Evolutionary conservation across 2,113 vertebrate genomes (phyloP).

Genomic region (Cathartes aura): DNA sequence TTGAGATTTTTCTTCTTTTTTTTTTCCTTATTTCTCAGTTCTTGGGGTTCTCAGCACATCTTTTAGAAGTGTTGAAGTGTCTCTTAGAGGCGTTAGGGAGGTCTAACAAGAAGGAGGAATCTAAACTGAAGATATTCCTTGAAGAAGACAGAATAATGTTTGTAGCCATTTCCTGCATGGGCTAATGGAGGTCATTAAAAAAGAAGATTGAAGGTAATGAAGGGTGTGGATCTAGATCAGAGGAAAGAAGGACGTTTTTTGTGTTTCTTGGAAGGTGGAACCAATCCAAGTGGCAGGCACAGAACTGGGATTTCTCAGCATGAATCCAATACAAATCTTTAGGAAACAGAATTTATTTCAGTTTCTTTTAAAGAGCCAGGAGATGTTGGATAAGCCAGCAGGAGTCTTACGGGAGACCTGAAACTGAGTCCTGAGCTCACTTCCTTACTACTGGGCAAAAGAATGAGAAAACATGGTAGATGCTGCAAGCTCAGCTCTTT

Average conservation of each 20-base stretch:
- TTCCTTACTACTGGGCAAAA: not conserved
- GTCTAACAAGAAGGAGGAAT: not conserved
- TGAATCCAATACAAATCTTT: not conserved
- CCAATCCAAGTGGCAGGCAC: not conserved
- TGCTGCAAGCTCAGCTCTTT: not conserved
- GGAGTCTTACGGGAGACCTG: not conserved
- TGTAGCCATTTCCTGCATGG: not conserved
- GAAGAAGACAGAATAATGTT: not conserved
- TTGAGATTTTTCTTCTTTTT: not conserved
- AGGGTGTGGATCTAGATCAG: not conserved
- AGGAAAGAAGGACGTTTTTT: not conserved
- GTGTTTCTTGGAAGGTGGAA: not conserved
- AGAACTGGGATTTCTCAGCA: not conserved
- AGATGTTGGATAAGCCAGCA: not conserved
- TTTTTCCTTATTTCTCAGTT: not conserved
- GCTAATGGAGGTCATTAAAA: not conserved
- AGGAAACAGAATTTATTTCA: not conserved
- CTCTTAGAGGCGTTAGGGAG: not conserved
- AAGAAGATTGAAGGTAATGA: not conserved
- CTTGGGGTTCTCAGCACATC: not conserved
- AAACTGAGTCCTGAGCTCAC: not conserved
- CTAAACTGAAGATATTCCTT: not conserved
- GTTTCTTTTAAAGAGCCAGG: not conserved
- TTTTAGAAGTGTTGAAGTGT: not conserved
- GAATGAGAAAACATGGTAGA: not conserved